Evolutionary conservation across 2,888 invertebrate species (phyloP).

Genomic region (Lymantria monacha): DNA sequence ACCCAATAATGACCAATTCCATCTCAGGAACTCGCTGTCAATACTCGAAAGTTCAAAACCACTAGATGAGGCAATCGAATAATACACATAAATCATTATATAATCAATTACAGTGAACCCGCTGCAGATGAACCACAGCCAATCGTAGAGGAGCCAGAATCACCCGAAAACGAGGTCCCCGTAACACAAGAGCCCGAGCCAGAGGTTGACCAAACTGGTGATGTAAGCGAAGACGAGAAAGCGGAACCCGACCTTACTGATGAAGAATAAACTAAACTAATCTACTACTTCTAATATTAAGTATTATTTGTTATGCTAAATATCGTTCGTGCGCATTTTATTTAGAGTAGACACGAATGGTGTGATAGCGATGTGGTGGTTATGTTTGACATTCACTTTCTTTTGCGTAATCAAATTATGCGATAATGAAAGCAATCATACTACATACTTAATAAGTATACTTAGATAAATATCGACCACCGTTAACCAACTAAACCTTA

Average conservation of each 20-base stretch:
- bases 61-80: no score
- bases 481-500: conserved; percentile 56
- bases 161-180: conserved; percentile 57
- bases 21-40: no score
- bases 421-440: conserved; percentile 47
- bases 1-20: no score
- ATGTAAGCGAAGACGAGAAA: conserved; percentile 73
- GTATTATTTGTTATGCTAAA: conserved; percentile 56
- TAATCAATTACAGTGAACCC: conserved; percentile 51
- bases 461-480: conserved; percentile 45
- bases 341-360: conserved; percentile 54
- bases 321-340: conserved; percentile 54
- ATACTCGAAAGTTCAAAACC: no score
- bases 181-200: conserved; percentile 49
- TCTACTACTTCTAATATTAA: conserved; percentile 33
- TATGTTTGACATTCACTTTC: conserved; percentile 48
- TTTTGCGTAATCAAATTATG: conserved; percentile 67
- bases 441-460: conserved; percentile 24
- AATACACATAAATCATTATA: no score
- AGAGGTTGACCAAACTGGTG: conserved; percentile 52
- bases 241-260: conserved; percentile 79
- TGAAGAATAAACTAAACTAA: conserved; percentile 63
- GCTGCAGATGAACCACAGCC: conserved; percentile 64
- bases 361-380: conserved; percentile 53
- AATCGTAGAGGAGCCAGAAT: conserved; percentile 74